Conservation (phyloP, 2,888 invertebrate species). For the Aplocera efformata region DNA sequence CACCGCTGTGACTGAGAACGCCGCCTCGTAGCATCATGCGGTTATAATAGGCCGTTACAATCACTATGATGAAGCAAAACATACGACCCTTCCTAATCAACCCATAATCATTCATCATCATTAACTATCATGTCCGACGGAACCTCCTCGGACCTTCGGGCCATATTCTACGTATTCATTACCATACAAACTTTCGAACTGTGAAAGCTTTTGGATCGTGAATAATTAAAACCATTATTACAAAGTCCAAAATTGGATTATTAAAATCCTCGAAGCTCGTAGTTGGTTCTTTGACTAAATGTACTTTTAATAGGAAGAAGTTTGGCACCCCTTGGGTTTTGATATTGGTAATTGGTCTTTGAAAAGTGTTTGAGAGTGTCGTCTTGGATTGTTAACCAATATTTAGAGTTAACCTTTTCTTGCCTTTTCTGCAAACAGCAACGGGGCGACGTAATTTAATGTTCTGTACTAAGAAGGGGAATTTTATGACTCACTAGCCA, state of each 20-base stretch:
- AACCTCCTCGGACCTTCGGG: constrained; percentile 36
- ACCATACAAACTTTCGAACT: constrained; percentile 57
- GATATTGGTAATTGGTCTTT: not conserved
- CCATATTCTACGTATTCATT: constrained; percentile 51
- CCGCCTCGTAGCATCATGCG: too few relatives aligned
- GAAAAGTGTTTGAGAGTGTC: not conserved
- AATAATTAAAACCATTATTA: constrained; percentile 70
- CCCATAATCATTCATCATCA: constrained; percentile 36
- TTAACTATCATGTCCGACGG: constrained; percentile 39
- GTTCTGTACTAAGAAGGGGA: not conserved
- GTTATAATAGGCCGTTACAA: not conserved
- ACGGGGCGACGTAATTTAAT: too few relatives aligned
- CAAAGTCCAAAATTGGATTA: constrained; percentile 59
- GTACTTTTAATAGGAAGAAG: constrained; percentile 2
- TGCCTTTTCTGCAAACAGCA: too few relatives aligned
- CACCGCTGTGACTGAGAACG: too few relatives aligned
- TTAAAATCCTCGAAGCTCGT: constrained; percentile 46
- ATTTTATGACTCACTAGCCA: too few relatives aligned
- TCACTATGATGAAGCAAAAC: constrained; percentile 14
- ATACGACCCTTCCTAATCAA: constrained; percentile 13
- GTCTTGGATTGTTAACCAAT: not conserved
- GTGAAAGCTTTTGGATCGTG: constrained; percentile 65
- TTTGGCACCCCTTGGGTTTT: constrained; percentile 2
- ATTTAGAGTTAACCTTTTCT: not conserved
- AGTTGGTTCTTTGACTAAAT: constrained; percentile 40